These are phyloP conservation scores for Cyclopterus lumpus DNA, from an alignment of 2,797 vertebrate species.

Conservation along the genomic window DNA sequence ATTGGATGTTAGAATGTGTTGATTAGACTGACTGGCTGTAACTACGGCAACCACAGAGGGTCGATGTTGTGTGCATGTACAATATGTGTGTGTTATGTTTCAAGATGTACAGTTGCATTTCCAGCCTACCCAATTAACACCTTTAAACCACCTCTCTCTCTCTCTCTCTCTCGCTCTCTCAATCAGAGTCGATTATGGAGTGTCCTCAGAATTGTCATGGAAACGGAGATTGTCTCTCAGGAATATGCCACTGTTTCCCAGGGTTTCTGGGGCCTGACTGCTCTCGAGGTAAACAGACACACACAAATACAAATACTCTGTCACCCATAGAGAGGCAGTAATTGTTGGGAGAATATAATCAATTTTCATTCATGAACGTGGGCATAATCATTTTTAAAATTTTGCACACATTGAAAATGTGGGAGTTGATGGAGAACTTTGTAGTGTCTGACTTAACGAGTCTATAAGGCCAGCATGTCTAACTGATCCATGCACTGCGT, in stretches of 20 bases:
- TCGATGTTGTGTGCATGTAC: neutral
- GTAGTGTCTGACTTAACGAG: neutral
- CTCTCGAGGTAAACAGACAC: conserved; percentile 89
- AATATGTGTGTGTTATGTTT: conserved; percentile 26
- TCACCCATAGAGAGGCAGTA: conserved; percentile 15
- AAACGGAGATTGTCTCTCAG: conserved; percentile 97
- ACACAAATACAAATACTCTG: conserved; percentile 12
- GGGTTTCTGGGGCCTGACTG: conserved; percentile 98
- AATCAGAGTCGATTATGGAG: conserved; percentile 95
- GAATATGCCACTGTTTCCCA: conserved; percentile 98
- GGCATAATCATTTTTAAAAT: neutral
- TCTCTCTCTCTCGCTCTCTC: neutral
- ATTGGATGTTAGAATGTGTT: conserved; percentile 75
- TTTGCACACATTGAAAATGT: neutral
- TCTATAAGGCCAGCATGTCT: neutral
- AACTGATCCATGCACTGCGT: neutral
- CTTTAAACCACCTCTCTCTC: conserved; percentile 24
- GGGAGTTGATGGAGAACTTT: neutral
- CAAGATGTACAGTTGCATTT: conserved; percentile 48
- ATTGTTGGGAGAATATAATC: conserved; percentile 20
- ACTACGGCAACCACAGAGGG: conserved; percentile 59
- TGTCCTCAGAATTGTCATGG: conserved; percentile 99
- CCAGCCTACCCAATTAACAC: conserved; percentile 68
- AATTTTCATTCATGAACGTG: neutral
- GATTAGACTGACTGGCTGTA: conserved; percentile 74